Evolutionary conservation across 1,140 invertebrate genomes (phyloP), one percentile per base, ranked within the genome.

Genomic region (Aplysia californica): DNA sequence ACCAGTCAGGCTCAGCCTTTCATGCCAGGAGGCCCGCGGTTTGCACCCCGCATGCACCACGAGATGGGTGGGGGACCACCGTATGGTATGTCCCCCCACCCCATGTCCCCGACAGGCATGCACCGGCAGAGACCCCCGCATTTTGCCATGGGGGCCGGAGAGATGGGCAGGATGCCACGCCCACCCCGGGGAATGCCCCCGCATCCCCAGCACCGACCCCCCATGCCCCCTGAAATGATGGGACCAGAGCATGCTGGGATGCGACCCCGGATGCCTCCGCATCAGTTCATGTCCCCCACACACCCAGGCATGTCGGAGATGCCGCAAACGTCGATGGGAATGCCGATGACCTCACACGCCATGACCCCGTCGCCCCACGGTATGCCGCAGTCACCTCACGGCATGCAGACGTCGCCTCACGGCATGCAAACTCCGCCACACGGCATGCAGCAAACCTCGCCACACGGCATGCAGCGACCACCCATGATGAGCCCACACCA

Each of bases 21-120:
- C 50, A 70, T 50, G 35, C 6, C 35, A 18, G 59, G 61, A n/a
- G 72, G 59, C 21, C 10, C 26, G 18, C 5, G 72, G 23, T 66
- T 65, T 26, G 15, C 38, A 31, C 61, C 72, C 3, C 41, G 59
- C 33, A 66, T 65, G 61, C 38, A 65, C n/a, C 72, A 65, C 41
- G 72, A 75, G 23, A 75, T 75, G 72, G 3, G 36, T 33, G 72
- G 23, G 26, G 67, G 39, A 10, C 71, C 61, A 50, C 59, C 58
- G 15, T 75, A 75, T n/a, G 72, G 59, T 2, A 58, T 76, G 50
- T 56, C 73, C 10, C 41, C 67, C 4, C 78, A 76, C 41, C 76
- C 67, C 29, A 73, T 76, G 74, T 79, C 61, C 23, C 68, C 68
- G 21, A 75, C 72, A n/a, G 78, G 73, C 18, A 76, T 76, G 74